Percentiles rank a stretch among this genome's conserved stretches.
phyloP scores from a whole-genome alignment of 2,888 invertebrate species.

The Cryptops parisi region DNA sequence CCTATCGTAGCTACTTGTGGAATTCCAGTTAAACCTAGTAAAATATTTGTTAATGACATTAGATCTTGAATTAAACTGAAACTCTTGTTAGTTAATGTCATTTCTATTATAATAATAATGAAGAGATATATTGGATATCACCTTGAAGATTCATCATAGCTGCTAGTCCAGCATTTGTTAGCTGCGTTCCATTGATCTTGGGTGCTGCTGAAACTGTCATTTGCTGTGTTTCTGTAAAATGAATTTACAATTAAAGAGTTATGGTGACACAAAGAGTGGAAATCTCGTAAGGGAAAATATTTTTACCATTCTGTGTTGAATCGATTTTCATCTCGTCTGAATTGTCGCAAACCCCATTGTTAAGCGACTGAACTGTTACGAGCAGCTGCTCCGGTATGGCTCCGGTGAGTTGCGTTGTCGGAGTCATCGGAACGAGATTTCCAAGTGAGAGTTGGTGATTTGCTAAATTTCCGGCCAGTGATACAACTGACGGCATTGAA shows the following conservation, averaged over 20 bases:
- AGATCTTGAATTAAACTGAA: not conserved
- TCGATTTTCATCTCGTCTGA: slow-evolving; percentile 12
- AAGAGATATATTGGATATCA: not conserved
- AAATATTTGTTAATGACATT: not conserved
- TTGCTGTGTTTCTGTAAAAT: slow-evolving; percentile 14
- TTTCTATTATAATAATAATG: not conserved
- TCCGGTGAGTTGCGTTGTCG: slow-evolving; percentile 14
- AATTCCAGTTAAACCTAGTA: slow-evolving; percentile 16
- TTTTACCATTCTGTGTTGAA: slow-evolving; percentile 3
- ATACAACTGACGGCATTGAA: slow-evolving; percentile 15
- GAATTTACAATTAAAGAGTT: too few relatives aligned
- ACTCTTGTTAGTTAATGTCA: not conserved
- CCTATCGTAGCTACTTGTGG: slow-evolving; percentile 19
- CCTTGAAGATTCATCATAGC: slow-evolving; percentile 15
- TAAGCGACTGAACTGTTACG: slow-evolving; percentile 20
- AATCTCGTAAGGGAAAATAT: slow-evolving; percentile 13
- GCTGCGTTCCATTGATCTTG: slow-evolving; percentile 15
- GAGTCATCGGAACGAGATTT: slow-evolving; percentile 19
- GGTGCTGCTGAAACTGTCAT: slow-evolving; percentile 14
- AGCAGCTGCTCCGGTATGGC: slow-evolving; percentile 18
- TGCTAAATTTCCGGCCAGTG: slow-evolving; percentile 17
- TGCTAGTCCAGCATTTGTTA: slow-evolving; percentile 5
- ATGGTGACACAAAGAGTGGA: slow-evolving; percentile 9
- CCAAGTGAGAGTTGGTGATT: slow-evolving; percentile 18
- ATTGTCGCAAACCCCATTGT: slow-evolving; percentile 17